A percentile compares a stretch with the other conserved stretches of the same genome.
Evolutionary conservation across 2,797 vertebrate genomes (phyloP).

Genomic region (Masticophis lateralis): DNA sequence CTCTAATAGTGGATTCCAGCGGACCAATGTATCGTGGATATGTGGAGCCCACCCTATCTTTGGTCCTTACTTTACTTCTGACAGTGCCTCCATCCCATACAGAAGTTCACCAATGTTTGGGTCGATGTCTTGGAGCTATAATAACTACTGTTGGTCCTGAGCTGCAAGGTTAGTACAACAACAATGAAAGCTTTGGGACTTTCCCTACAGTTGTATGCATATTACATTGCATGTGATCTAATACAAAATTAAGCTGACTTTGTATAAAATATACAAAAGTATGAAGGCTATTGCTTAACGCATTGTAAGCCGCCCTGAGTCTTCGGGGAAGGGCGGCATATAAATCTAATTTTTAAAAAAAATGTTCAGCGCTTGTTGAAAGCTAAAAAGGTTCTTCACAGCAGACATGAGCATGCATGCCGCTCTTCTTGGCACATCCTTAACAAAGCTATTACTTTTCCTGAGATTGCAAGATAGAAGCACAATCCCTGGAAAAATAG

Average conservation of each 20-base stretch:
- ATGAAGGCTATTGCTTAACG: no score
- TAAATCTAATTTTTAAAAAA: no score
- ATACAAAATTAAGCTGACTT: neutral
- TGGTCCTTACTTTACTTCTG: slow-evolving; percentile 93
- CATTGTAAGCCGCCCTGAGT: no score
- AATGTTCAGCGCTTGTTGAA: neutral
- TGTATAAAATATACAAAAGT: no score
- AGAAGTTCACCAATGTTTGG: slow-evolving; percentile 97
- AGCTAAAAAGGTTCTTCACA: neutral
- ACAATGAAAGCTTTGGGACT: neutral
- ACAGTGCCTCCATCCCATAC: slow-evolving; percentile 96
- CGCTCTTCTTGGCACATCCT: neutral
- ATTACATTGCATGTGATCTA: neutral
- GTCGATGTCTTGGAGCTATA: slow-evolving; percentile 94
- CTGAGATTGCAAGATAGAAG: neutral
- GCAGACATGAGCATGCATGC: neutral
- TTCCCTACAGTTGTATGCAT: neutral
- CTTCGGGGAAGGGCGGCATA: no score
- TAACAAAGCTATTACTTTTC: neutral
- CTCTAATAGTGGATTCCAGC: slow-evolving; percentile 97
- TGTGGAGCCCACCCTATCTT: slow-evolving; percentile 93
- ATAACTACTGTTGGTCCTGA: slow-evolving; percentile 98
- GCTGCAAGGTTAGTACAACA: slow-evolving; percentile 83
- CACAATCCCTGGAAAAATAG: neutral
- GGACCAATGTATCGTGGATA: slow-evolving; percentile 98